phyloP scores from a whole-genome alignment of 2,797 vertebrate genomes.

The Hipposideros larvatus region DNA sequence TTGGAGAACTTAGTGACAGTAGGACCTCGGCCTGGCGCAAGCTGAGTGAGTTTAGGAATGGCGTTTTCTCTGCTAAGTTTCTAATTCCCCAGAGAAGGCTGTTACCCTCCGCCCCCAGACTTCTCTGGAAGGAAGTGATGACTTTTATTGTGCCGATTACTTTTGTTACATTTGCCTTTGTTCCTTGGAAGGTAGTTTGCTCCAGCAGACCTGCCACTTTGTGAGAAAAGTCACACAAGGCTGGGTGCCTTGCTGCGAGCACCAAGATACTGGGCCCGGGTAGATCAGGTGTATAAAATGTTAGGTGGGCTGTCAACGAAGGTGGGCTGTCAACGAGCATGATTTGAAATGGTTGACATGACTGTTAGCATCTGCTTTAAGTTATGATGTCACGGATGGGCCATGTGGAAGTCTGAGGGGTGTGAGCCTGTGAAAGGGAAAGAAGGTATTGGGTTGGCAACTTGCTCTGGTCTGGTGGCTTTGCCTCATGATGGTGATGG shows the following conservation, averaged over 20 bases:
- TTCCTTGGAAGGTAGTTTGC: slow-evolving; percentile 22
- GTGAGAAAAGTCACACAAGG: slow-evolving; percentile 13
- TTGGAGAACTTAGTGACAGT: not conserved
- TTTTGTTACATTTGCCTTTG: slow-evolving; percentile 51
- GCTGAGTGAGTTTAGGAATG: not conserved
- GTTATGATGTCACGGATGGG: not conserved
- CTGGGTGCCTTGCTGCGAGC: not conserved
- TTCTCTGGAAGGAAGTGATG: slow-evolving; percentile 65
- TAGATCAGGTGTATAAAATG: not conserved
- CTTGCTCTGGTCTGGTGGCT: not conserved
- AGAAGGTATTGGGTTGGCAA: not conserved
- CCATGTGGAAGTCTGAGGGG: not conserved
- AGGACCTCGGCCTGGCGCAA: not conserved
- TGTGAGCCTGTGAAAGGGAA: too few relatives aligned
- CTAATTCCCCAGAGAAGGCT: not conserved
- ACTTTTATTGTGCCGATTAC: not conserved
- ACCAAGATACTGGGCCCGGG: not conserved
- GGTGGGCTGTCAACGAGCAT: not conserved
- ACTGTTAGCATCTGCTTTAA: not conserved
- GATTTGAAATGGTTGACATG: not conserved
- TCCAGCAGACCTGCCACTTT: slow-evolving; percentile 51
- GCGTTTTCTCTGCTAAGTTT: not conserved
- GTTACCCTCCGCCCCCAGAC: not conserved
- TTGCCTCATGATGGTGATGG: not conserved
- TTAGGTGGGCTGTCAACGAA: not conserved